phyloP scores from a whole-genome alignment of 2,113 vertebrate genomes.

The Apus apus region DNA sequence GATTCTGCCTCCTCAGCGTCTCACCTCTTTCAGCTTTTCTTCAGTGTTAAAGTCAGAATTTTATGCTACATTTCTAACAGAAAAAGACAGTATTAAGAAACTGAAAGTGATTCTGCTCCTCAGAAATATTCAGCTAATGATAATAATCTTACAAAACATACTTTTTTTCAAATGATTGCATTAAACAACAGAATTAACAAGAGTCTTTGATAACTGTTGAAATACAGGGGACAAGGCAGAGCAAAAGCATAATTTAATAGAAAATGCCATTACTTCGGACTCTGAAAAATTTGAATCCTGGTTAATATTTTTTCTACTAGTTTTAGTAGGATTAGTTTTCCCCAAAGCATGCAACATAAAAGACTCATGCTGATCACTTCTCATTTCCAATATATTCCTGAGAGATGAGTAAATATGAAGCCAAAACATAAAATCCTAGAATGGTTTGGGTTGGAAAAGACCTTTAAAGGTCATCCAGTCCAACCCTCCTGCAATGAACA shows the following conservation, averaged over 20 bases:
- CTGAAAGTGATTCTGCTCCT: neutral
- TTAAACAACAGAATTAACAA: neutral
- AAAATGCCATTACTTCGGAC: neutral
- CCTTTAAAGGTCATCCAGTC: too few species aligned
- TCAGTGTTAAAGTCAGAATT: neutral
- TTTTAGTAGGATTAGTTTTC: neutral
- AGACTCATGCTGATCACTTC: neutral
- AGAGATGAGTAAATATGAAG: neutral
- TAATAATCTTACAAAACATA: neutral
- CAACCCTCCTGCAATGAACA: too few species aligned
- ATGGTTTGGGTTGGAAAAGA: too few species aligned
- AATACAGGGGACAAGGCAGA: neutral
- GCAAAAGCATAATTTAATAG: neutral
- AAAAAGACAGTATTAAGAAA: neutral
- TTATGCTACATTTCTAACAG: neutral
- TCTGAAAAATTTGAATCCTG: neutral
- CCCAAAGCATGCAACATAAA: neutral
- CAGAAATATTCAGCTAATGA: neutral
- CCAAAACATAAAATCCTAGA: neutral
- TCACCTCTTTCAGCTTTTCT: neutral
- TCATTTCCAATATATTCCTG: neutral
- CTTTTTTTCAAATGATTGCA: neutral
- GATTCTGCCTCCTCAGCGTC: neutral
- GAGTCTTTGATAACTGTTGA: neutral
- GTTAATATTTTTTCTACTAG: neutral